These are phyloP conservation scores for Tyrophagus putrescentiae DNA, from an alignment of 1,140 invertebrate genomes.

Conservation along the genomic window DNA sequence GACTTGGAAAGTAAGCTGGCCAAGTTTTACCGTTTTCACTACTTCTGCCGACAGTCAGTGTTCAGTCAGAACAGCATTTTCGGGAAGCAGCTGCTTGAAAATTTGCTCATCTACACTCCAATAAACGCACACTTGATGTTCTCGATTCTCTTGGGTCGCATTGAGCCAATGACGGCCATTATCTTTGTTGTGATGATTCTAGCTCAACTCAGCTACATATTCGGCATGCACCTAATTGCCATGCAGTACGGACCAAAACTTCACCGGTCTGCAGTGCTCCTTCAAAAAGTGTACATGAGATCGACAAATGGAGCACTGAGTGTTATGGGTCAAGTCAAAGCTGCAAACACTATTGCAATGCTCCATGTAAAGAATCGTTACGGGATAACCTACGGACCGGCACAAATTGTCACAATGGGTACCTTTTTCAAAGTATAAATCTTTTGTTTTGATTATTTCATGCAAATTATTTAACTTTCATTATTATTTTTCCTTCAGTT, in stretches of 20 bases:
- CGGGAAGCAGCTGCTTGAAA: not conserved
- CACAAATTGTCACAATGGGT: not conserved
- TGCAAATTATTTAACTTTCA: too few species aligned
- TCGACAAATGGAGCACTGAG: too few species aligned
- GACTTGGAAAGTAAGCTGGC: not conserved
- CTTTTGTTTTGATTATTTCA: not conserved
- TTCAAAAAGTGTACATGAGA: not conserved
- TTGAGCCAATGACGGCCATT: not conserved
- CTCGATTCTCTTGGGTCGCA: not conserved
- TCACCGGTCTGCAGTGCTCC: not conserved
- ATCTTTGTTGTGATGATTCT: not conserved
- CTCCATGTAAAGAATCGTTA: not conserved
- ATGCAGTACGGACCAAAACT: not conserved
- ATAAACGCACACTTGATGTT: not conserved
- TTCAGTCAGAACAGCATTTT: not conserved
- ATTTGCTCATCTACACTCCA: not conserved
- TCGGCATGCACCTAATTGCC: conserved; percentile 1
- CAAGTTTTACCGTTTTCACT: not conserved
- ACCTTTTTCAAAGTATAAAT: conserved; percentile 1
- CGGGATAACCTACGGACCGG: not conserved
- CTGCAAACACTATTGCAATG: not conserved
- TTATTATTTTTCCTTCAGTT: not conserved
- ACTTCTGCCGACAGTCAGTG: not conserved
- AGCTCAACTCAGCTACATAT: not conserved
- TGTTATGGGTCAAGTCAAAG: not conserved